These are phyloP conservation scores for Asarcornis scutulata DNA, from an alignment of 2,113 vertebrate genomes.

Conservation along the genomic window DNA sequence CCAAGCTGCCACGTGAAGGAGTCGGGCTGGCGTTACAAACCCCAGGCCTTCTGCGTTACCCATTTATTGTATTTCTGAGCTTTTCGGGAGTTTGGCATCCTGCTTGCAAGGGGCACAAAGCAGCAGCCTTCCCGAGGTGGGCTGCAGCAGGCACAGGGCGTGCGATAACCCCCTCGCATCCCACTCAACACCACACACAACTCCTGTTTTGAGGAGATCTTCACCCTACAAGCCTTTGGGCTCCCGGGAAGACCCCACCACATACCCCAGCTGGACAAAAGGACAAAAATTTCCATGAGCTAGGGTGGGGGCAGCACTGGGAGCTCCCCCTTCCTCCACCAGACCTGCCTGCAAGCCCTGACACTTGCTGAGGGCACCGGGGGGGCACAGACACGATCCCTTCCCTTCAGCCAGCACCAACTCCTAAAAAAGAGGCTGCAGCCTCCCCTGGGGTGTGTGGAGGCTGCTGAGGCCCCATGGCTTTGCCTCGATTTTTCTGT, in stretches of 20 bases:
- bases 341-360: neutral
- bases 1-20: neutral
- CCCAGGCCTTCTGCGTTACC: neutral
- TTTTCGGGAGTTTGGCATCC: accelerated
- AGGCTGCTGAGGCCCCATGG: accelerated
- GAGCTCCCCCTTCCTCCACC: neutral
- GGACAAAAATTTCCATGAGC: neutral
- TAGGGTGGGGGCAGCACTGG: neutral
- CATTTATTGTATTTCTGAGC: neutral
- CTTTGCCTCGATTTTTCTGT: neutral
- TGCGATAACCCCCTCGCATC: neutral
- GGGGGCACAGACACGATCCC: neutral
- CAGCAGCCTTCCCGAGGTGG: neutral
- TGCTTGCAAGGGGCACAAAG: neutral
- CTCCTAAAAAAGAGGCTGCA: neutral
- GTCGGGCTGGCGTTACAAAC: neutral
- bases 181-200: neutral
- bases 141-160: neutral
- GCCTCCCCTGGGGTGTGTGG: accelerated
- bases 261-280: neutral
- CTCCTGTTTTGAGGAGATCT: neutral
- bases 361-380: neutral
- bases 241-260: no score
- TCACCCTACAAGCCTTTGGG: neutral
- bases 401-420: neutral